These are phyloP conservation scores for Astur gentilis DNA, from an alignment of 2,113 vertebrate genomes.

Conservation along the genomic window DNA sequence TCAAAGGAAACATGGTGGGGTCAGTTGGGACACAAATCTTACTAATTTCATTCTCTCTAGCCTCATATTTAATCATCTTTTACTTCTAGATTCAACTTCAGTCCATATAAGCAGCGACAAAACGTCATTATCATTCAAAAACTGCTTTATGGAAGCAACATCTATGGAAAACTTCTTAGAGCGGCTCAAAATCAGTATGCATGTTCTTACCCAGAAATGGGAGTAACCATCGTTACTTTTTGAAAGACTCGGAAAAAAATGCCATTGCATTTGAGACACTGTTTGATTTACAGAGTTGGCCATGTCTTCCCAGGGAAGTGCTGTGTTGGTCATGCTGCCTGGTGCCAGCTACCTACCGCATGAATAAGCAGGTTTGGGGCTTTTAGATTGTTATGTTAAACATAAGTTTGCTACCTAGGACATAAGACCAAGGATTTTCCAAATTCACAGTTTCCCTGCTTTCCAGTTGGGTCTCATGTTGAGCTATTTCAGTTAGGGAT, in stretches of 20 bases:
- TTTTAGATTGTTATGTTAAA: not conserved
- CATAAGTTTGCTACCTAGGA: not conserved
- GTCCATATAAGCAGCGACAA: not conserved
- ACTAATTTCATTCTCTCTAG: not conserved
- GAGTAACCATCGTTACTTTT: not conserved
- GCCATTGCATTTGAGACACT: not conserved
- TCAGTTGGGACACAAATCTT: not conserved
- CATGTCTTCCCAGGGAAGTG: not conserved
- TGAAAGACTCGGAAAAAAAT: not conserved
- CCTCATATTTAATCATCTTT: not conserved
- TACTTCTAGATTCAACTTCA: not conserved
- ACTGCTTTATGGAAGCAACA: not conserved
- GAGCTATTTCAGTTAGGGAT: not conserved
- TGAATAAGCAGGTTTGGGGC: not conserved
- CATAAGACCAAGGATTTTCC: not conserved
- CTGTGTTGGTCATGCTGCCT: not conserved
- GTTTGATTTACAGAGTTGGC: not conserved
- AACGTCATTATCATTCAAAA: not conserved
- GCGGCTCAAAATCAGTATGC: not conserved
- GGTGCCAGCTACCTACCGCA: not conserved
- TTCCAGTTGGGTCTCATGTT: rapidly evolving
- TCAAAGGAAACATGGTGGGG: not conserved
- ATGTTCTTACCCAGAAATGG: not conserved
- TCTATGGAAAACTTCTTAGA: not conserved
- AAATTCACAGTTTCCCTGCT: not conserved